These are phyloP conservation scores for Papilio xuthus DNA, from an alignment of 1,140 invertebrate genomes.

Conservation along the genomic window DNA sequence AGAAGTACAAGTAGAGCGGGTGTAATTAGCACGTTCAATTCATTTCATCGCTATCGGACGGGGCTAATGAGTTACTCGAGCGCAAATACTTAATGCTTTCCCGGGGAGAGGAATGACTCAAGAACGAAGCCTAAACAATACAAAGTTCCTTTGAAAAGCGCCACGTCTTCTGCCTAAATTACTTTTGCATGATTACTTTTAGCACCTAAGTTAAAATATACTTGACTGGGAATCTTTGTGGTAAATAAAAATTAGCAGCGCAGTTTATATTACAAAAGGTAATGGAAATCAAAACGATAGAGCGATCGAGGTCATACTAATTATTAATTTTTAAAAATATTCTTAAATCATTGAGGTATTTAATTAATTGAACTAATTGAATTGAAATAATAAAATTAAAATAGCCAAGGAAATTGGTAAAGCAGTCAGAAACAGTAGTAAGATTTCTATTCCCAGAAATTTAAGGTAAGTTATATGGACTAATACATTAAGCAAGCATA, in stretches of 20 bases:
- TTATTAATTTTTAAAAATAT: not conserved
- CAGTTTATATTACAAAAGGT: not conserved
- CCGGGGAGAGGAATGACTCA: constrained; percentile 17
- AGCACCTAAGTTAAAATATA: constrained; percentile 9
- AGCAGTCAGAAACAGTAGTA: not conserved
- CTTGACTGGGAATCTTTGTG: not conserved
- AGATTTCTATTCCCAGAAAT: not conserved
- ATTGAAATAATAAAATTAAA: too few species aligned
- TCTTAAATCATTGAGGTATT: not conserved
- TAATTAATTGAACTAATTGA: not conserved
- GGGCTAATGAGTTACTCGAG: constrained; percentile 22
- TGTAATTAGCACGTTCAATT: constrained; percentile 28
- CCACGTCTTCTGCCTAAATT: constrained; percentile 30
- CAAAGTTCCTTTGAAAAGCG: constrained; percentile 25
- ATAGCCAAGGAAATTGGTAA: not conserved
- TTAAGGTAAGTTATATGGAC: not conserved
- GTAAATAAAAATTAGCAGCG: not conserved
- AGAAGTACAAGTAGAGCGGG: not conserved
- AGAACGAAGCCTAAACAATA: constrained; percentile 19
- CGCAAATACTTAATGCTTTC: constrained; percentile 5
- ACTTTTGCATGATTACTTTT: constrained; percentile 15
- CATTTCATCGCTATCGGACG: constrained; percentile 30
- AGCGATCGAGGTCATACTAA: too few species aligned
- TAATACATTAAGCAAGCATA: not conserved
- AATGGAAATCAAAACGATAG: not conserved